Evolutionary conservation across 2,888 invertebrate genomes (phyloP).

Genomic region (Drosophila eohydei): DNA sequence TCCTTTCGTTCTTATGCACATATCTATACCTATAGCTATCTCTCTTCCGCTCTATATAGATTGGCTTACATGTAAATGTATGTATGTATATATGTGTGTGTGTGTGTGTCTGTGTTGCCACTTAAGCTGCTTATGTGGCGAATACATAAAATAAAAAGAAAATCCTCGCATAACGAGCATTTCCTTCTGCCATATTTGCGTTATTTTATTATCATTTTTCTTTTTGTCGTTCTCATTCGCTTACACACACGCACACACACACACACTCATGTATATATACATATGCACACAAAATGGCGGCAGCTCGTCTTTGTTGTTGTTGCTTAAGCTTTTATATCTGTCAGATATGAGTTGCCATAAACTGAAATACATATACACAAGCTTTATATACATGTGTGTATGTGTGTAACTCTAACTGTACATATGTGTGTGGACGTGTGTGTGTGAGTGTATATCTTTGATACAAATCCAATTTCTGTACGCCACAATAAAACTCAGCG

Average conservation of each 20-base stretch:
- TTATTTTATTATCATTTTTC: slow-evolving; percentile 82
- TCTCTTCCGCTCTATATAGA: slow-evolving; percentile 18
- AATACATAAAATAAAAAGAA: slow-evolving; percentile 80
- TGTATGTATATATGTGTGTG: slow-evolving; percentile 31
- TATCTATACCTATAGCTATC: slow-evolving; percentile 36
- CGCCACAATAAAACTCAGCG: slow-evolving; percentile 70
- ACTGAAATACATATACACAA: slow-evolving; percentile 50
- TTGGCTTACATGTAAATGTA: slow-evolving; percentile 16
- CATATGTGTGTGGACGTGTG: slow-evolving; percentile 30
- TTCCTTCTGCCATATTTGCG: slow-evolving; percentile 82
- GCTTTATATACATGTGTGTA: slow-evolving; percentile 27
- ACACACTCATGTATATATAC: neutral
- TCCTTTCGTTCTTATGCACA: slow-evolving; percentile 75
- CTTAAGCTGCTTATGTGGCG: slow-evolving; percentile 81
- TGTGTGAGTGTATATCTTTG: slow-evolving; percentile 35
- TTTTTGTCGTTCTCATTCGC: slow-evolving; percentile 55
- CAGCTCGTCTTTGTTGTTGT: slow-evolving; percentile 12
- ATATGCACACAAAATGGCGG: slow-evolving; percentile 49
- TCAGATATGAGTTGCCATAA: slow-evolving; percentile 82
- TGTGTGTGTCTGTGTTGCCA: slow-evolving; percentile 53
- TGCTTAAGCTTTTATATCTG: slow-evolving; percentile 71
- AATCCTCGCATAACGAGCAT: slow-evolving; percentile 78
- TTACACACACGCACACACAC: slow-evolving; percentile 22
- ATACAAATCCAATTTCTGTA: slow-evolving; percentile 80
- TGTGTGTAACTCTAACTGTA: slow-evolving; percentile 17